These are phyloP conservation scores for Steinernema feltiae DNA, from an alignment of 1,140 invertebrate species.

Conservation along the genomic window DNA sequence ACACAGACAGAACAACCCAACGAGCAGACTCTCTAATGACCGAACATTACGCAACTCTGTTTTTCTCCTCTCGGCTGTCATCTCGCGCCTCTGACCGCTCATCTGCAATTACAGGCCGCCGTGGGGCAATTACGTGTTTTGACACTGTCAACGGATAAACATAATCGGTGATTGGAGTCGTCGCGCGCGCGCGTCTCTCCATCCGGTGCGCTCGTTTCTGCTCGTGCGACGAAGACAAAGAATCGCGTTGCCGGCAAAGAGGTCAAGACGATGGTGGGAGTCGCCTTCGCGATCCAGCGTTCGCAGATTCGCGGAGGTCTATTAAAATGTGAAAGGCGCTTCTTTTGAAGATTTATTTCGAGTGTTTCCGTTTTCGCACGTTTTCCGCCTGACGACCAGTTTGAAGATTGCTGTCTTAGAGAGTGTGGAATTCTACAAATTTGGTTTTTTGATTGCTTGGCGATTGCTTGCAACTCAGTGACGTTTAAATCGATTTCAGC, in stretches of 20 bases:
- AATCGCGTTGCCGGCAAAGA: neutral
- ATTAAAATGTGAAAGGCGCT: neutral
- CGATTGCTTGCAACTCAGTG: no score
- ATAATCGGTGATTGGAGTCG: neutral
- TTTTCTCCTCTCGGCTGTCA: neutral
- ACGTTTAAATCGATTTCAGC: no score
- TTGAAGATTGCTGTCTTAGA: no score
- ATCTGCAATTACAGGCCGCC: neutral
- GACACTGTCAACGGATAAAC: neutral
- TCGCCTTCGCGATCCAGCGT: neutral
- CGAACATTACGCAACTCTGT: neutral
- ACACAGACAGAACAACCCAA: no score
- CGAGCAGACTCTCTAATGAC: no score
- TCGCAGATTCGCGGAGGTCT: neutral
- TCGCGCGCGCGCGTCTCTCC: neutral
- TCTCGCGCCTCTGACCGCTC: neutral
- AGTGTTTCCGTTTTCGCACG: no score
- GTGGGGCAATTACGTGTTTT: neutral
- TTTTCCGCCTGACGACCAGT: no score
- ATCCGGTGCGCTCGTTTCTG: neutral
- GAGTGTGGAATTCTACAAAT: no score
- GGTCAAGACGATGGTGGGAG: neutral
- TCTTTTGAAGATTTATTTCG: neutral
- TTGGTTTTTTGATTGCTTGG: no score
- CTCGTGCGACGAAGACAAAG: neutral